Conservation (phyloP, 2,113 vertebrate species). For the Willisornis vidua region DNA sequence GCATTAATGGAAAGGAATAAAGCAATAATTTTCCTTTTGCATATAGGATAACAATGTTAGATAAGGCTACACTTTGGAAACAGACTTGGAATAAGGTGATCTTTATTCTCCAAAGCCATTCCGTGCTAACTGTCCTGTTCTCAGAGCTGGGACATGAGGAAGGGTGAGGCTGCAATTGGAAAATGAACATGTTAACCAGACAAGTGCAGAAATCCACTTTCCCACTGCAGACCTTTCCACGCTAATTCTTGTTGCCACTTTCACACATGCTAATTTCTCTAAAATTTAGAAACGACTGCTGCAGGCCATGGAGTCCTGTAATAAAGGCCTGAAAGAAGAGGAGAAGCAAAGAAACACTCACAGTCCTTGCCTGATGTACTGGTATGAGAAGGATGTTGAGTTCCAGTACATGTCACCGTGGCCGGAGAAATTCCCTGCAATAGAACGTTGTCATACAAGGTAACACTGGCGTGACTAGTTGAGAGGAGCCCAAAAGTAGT, state of each 20-base stretch:
- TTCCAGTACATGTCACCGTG: constrained; percentile 81
- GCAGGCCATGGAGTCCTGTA: constrained; percentile 89
- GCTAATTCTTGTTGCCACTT: not conserved
- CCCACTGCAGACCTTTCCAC: accelerated
- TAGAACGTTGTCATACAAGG: constrained; percentile 85
- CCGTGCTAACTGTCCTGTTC: not conserved
- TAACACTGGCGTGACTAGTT: constrained; percentile 31
- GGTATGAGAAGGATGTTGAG: constrained; percentile 78
- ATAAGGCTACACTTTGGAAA: not conserved
- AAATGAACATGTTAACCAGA: not conserved
- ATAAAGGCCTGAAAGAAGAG: constrained; percentile 78
- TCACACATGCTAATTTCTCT: not conserved
- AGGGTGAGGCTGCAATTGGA: not conserved
- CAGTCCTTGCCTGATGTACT: constrained; percentile 87
- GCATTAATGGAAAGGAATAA: not conserved
- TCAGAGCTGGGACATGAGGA: not conserved
- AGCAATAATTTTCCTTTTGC: not conserved
- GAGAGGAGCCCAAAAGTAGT: not conserved
- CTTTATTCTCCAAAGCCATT: not conserved
- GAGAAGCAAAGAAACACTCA: constrained; percentile 90
- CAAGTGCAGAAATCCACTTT: not conserved
- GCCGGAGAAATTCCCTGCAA: constrained; percentile 85
- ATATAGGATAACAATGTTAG: not conserved
- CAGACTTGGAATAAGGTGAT: not conserved
- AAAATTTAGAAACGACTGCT: constrained; percentile 84